Evolutionary conservation across 2,888 invertebrate species (phyloP).

Genomic region (Platycnemis pennipes): DNA sequence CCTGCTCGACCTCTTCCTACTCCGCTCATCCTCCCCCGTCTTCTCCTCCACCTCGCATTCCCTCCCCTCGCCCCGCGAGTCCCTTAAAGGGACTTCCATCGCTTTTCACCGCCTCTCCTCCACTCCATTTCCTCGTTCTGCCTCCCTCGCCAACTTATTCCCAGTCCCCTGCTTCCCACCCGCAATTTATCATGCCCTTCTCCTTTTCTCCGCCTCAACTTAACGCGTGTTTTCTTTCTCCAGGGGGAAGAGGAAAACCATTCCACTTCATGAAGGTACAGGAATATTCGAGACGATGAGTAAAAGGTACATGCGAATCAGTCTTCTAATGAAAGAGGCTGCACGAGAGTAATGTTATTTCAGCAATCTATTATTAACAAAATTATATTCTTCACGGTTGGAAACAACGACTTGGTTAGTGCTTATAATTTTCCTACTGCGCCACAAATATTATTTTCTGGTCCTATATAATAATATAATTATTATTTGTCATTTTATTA

Average conservation of each 20-base stretch:
- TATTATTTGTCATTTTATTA: background rate
- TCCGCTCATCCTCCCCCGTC: background rate
- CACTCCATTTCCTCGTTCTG: background rate
- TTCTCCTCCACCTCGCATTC: background rate
- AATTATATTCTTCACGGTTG: no score
- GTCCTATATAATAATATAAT: no score
- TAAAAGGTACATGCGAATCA: background rate
- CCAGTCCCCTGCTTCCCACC: background rate
- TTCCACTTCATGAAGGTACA: conserved; percentile 8
- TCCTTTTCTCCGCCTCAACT: background rate
- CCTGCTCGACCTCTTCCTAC: conserved; percentile 26
- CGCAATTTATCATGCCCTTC: background rate
- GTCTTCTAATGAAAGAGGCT: background rate
- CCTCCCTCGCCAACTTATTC: background rate
- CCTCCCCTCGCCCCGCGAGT: background rate
- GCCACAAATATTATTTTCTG: background rate
- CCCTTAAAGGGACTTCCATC: background rate
- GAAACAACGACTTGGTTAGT: background rate
- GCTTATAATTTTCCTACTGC: background rate
- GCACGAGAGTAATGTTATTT: background rate
- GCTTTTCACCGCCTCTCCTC: background rate
- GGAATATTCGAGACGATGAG: conserved; percentile 8
- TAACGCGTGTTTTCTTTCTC: background rate
- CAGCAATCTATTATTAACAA: no score
- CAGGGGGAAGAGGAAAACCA: background rate